Evolutionary conservation across 2,113 vertebrate genomes (phyloP).

Genomic region (Cariama cristata): DNA sequence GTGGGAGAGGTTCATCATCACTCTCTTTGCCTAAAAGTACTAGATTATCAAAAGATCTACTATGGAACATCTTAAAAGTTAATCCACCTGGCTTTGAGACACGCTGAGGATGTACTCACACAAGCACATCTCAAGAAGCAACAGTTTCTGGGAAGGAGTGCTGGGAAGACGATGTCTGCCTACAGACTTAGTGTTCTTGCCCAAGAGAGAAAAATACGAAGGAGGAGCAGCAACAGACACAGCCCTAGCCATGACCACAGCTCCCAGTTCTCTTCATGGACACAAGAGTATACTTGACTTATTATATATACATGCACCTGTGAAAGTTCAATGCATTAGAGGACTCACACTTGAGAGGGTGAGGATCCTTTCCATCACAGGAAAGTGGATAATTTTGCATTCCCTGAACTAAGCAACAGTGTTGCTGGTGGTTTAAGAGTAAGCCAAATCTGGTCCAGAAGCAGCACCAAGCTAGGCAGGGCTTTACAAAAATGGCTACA

Average conservation of each 20-base stretch:
- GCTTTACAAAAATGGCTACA: background rate
- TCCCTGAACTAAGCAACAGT: background rate
- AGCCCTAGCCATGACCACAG: background rate
- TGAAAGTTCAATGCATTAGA: background rate
- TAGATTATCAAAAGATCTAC: background rate
- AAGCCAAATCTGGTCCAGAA: background rate
- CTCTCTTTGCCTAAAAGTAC: background rate
- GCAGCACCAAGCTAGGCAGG: background rate
- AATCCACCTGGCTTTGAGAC: background rate
- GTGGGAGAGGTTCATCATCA: background rate
- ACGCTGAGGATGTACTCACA: background rate
- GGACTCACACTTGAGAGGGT: background rate
- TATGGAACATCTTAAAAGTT: background rate
- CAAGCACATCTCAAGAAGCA: background rate
- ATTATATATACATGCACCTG: background rate
- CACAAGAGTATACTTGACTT: background rate
- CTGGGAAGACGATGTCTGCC: background rate
- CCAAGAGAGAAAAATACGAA: background rate
- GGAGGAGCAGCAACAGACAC: background rate
- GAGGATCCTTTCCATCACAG: background rate
- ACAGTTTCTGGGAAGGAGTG: background rate
- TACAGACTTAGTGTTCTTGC: background rate
- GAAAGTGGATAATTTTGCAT: background rate
- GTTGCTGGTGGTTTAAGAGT: conserved; percentile 8
- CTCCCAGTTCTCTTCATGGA: background rate